Percentiles rank a stretch among this genome's conserved stretches.
These are phyloP conservation scores for Cydia pomonella DNA, from an alignment of 1,140 invertebrate genomes.

Conservation along the genomic window DNA sequence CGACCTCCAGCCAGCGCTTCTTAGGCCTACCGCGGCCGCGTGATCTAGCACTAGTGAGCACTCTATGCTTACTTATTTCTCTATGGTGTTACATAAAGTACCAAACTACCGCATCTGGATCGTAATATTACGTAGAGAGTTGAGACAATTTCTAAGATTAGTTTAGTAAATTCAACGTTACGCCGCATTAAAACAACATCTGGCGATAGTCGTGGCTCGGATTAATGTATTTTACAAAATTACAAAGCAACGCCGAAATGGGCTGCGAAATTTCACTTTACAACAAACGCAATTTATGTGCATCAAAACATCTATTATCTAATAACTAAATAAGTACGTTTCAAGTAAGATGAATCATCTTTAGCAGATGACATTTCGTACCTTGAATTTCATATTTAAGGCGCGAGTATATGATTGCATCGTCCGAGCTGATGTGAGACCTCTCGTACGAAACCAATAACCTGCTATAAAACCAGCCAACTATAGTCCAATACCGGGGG, in stretches of 20 bases:
- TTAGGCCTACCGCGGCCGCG: no score
- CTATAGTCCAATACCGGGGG: no score
- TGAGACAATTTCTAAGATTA: conserved; percentile 44
- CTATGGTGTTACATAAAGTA: conserved; percentile 30
- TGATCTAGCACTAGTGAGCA: no score
- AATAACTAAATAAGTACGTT: background rate
- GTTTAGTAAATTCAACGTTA: conserved; percentile 30
- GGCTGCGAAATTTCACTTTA: conserved; percentile 10
- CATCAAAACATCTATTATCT: no score
- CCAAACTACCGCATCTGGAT: conserved; percentile 38
- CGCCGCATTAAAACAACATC: conserved; percentile 13
- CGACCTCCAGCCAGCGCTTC: no score
- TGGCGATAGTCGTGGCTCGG: conserved; percentile 9
- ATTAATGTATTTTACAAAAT: conserved; percentile 25
- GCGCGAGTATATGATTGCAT: no score
- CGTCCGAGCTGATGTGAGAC: no score
- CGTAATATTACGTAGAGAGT: conserved; percentile 39
- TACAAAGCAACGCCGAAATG: background rate
- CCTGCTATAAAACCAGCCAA: no score
- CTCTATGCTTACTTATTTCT: no score
- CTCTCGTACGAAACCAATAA: no score
- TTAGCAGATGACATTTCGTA: background rate
- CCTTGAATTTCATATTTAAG: no score
- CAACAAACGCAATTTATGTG: background rate
- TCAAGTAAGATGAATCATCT: no score